These are phyloP conservation scores for Geothlypis trichas DNA, from an alignment of 2,113 vertebrate species.

Conservation along the genomic window DNA sequence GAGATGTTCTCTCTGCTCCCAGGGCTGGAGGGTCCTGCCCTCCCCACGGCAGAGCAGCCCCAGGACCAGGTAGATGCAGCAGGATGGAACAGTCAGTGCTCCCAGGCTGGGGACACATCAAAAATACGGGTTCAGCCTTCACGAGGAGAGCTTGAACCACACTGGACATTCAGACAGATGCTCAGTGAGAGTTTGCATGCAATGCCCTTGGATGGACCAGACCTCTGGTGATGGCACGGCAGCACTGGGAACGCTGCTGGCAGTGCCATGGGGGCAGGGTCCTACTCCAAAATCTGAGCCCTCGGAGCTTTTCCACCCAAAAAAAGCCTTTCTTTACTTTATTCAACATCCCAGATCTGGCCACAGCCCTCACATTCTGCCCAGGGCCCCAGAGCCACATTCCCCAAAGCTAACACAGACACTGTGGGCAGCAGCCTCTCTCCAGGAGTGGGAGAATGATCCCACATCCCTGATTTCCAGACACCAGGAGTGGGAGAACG, in stretches of 20 bases:
- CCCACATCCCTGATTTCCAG: too few relatives aligned
- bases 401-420: neutral
- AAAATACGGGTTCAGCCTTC: neutral
- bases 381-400: neutral
- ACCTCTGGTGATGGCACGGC: neutral
- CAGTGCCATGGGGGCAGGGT: neutral
- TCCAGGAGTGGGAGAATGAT: neutral
- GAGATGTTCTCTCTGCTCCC: neutral
- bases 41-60: neutral
- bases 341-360: too few relatives aligned
- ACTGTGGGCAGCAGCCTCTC: rapidly evolving
- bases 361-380: neutral
- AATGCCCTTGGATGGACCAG: neutral
- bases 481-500: too few relatives aligned
- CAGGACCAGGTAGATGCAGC: neutral
- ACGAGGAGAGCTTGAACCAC: neutral
- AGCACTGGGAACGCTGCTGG: neutral
- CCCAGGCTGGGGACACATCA: neutral
- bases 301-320: neutral
- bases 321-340: neutral
- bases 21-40: rapidly evolving
- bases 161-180: neutral
- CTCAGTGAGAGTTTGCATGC: neutral
- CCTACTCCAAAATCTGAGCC: neutral
- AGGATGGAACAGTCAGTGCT: neutral